These are phyloP conservation scores for Todiramphus chloris DNA, from an alignment of 2,113 vertebrate species.

Conservation along the genomic window DNA sequence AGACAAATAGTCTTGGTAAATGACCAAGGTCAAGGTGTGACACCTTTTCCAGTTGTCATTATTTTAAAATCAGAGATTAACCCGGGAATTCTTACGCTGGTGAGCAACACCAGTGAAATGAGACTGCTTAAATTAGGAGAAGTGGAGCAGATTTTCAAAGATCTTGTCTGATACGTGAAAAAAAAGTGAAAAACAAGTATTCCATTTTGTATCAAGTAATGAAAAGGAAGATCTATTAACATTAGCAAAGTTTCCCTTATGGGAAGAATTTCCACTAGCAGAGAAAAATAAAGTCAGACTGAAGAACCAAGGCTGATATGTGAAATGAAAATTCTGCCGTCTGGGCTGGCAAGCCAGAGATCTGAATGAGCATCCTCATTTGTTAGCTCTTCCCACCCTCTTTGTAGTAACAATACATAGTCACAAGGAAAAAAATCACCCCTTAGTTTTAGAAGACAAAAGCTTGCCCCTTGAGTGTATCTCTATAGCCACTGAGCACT, in stretches of 20 bases:
- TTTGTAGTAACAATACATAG: background rate
- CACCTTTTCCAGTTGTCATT: background rate
- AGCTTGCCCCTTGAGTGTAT: background rate
- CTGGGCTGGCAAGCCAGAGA: background rate
- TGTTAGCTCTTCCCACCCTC: background rate
- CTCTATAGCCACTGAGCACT: background rate
- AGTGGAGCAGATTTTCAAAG: background rate
- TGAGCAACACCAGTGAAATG: background rate
- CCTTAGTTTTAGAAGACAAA: background rate
- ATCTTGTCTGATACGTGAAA: background rate
- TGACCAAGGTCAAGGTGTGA: too few species aligned
- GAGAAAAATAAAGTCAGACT: background rate
- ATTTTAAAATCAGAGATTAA: background rate
- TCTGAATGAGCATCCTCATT: background rate
- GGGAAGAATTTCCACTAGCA: background rate
- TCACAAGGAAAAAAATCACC: fast-evolving
- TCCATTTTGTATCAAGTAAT: background rate
- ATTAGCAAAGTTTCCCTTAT: background rate
- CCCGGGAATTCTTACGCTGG: background rate
- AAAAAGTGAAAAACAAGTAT: background rate
- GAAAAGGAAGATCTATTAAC: background rate
- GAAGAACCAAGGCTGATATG: background rate
- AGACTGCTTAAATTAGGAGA: background rate
- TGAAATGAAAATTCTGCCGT: background rate
- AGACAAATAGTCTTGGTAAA: too few species aligned